These are phyloP conservation scores for Spermophilus dauricus DNA, from an alignment of 2,113 vertebrate genomes.

Conservation along the genomic window DNA sequence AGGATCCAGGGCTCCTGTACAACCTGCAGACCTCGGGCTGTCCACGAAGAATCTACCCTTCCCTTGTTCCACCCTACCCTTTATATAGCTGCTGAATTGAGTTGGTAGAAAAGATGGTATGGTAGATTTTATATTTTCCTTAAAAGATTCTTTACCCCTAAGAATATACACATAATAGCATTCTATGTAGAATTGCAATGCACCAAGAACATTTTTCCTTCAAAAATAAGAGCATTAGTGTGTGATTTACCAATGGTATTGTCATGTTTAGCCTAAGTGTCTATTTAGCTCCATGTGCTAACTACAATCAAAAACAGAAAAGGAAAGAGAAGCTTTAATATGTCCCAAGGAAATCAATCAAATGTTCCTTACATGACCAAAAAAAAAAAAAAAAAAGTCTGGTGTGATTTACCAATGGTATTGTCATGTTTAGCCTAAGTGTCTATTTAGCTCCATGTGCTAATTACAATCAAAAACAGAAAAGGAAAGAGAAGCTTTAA, in stretches of 20 bases:
- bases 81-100: background rate
- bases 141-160: background rate
- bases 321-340: background rate
- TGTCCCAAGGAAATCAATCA: conserved; percentile 30
- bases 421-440: background rate
- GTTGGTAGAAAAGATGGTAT: background rate
- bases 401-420: conserved; percentile 5
- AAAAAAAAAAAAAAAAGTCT: too few species aligned
- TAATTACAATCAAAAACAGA: conserved; percentile 13
- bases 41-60: background rate
- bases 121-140: conserved; percentile 30
- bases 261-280: background rate
- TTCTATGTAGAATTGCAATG: background rate
- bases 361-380: background rate
- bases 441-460: background rate
- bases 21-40: background rate
- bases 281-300: background rate
- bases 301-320: conserved; percentile 28
- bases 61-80: background rate
- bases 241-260: background rate
- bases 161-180: background rate
- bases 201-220: background rate
- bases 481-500: background rate
- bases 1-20: background rate
- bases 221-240: background rate